A percentile compares a stretch with the other conserved stretches of the same genome.
These are phyloP conservation scores for Habroteleia sp. DNA, from an alignment of 2,888 invertebrate genomes.

Conservation along the genomic window DNA sequence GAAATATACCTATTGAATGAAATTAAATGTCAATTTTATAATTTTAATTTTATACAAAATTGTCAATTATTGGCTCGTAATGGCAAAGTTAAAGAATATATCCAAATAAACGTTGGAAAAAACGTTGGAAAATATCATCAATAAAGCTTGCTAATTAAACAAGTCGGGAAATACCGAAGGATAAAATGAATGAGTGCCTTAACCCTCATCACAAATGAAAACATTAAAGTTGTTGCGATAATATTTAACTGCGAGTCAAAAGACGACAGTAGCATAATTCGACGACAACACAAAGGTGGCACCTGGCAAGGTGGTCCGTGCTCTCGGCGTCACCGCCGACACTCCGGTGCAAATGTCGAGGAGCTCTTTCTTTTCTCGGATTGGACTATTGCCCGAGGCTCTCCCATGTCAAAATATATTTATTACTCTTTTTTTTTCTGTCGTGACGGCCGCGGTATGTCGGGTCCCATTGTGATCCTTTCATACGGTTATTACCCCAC, in stretches of 20 bases:
- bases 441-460: slow-evolving; percentile 75
- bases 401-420: slow-evolving; percentile 81
- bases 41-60: too few relatives aligned
- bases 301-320: slow-evolving; percentile 63
- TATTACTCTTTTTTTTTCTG: slow-evolving; percentile 75
- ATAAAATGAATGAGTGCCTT: slow-evolving; percentile 27
- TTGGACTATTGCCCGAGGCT: slow-evolving; percentile 64
- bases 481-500: slow-evolving; percentile 79
- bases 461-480: slow-evolving; percentile 76
- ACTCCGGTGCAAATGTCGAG: slow-evolving; percentile 46
- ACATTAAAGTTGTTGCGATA: slow-evolving; percentile 77
- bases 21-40: too few relatives aligned
- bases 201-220: slow-evolving; percentile 71
- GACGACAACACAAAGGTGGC: slow-evolving; percentile 70
- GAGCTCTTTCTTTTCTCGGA: slow-evolving; percentile 47
- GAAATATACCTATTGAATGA: too few relatives aligned
- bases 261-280: slow-evolving; percentile 74
- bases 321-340: slow-evolving; percentile 64
- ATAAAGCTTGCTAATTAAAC: too few relatives aligned
- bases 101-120: too few relatives aligned
- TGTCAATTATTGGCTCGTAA: too few relatives aligned
- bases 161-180: too few relatives aligned
- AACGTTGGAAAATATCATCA: too few relatives aligned
- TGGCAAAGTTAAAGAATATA: too few relatives aligned
- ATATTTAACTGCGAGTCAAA: slow-evolving; percentile 75